Conservation (phyloP, 2,113 vertebrate species). For the Carettochelys insculpta region DNA sequence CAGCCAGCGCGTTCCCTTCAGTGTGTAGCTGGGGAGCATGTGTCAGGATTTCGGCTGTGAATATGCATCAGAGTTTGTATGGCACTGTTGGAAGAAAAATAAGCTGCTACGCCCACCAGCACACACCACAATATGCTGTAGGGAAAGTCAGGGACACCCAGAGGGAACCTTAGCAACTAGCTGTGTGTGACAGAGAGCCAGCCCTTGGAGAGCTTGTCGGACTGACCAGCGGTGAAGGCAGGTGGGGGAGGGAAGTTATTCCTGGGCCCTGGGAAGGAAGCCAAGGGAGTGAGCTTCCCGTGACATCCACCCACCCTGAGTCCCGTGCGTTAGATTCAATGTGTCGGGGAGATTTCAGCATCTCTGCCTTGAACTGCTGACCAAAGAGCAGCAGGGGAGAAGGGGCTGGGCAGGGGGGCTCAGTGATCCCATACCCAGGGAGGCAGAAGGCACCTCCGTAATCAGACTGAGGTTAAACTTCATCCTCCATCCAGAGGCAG, state of each 20-base stretch:
- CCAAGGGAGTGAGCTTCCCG: not conserved
- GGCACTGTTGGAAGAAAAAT: not conserved
- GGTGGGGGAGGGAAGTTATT: not conserved
- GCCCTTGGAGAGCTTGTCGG: not conserved
- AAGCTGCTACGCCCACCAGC: not conserved
- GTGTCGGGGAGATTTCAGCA: not conserved
- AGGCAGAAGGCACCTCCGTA: not conserved
- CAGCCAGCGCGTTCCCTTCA: too few species aligned
- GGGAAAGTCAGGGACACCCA: not conserved
- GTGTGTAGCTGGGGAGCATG: too few species aligned
- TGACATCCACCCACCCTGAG: not conserved
- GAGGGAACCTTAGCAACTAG: not conserved
- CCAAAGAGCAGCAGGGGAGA: not conserved
- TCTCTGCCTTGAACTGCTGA: not conserved
- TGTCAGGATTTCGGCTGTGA: not conserved
- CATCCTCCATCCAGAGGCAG: not conserved
- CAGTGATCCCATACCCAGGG: not conserved
- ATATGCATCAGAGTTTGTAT: not conserved
- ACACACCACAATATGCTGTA: not conserved
- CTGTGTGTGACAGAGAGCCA: not conserved
- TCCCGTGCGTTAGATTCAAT: too few species aligned
- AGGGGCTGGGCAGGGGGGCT: not conserved
- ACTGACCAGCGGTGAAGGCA: not conserved
- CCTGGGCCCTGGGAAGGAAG: not conserved
- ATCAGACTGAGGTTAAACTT: not conserved